phyloP scores from a whole-genome alignment of 2,888 invertebrate genomes.

The Omphaloscelis lunosa region DNA sequence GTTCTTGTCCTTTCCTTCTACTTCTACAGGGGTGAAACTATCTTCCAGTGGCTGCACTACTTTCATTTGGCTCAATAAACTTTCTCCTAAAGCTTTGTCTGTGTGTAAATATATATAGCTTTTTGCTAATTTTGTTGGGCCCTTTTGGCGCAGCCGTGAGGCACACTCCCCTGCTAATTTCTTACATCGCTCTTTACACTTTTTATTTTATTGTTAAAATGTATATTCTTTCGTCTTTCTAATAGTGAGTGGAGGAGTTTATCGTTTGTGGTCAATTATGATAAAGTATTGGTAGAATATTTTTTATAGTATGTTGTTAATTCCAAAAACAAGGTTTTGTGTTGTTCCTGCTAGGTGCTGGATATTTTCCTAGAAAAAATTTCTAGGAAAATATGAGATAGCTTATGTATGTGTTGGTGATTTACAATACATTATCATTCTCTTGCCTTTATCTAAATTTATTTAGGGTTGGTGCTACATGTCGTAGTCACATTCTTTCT shows the following conservation, averaged over 20 bases:
- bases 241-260: background rate
- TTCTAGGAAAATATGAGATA: background rate
- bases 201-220: too few relatives aligned
- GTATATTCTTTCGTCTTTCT: too few relatives aligned
- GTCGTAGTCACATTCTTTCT: too few relatives aligned
- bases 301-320: background rate
- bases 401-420: too few relatives aligned
- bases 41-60: background rate
- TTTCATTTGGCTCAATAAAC: constrained; percentile 13
- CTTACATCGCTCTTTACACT: too few relatives aligned
- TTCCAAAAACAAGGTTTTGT: background rate
- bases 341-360: background rate
- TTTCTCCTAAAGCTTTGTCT: constrained; percentile 9
- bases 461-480: too few relatives aligned
- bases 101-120: background rate
- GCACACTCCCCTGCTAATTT: too few relatives aligned
- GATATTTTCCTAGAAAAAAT: too few relatives aligned
- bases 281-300: background rate
- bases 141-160: too few relatives aligned
- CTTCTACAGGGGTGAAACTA: background rate
- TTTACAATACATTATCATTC: background rate
- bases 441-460: too few relatives aligned
- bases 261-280: background rate
- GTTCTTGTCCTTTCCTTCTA: background rate
- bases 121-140: background rate